Base-by-base conservation (phyloP, 1,140 invertebrate species). In the Pomacea maculata region DNA sequence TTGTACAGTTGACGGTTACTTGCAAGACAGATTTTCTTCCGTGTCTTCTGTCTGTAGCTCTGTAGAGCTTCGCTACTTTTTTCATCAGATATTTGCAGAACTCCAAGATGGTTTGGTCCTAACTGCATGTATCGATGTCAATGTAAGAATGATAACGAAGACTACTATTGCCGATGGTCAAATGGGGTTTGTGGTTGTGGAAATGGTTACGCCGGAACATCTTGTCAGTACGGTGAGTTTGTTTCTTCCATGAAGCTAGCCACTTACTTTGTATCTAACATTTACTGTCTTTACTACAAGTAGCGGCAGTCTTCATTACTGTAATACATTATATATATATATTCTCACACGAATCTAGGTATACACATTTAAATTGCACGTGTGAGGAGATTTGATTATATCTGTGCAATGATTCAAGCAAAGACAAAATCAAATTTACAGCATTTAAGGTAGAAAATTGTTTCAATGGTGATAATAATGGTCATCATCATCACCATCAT, bases 201-300 rank as follows among this genome's bases (percentile, higher is more conserved):
- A 70, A 1, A 2, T 12, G 29, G 67, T n/a, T 70, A 25, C 29
- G 1, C 67, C 11, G 67, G 67, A 70, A 10, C 67, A 17, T n/a
- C 67, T 12, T 70, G 67, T 70, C 67, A 70, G 67, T 70, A 70
- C 11, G 29, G 67, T 70, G 67, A 70, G 67, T n/a, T 19, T 65
- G 2, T 65, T 65, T 34, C 3, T n/a, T 17, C 1, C 11, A 70
- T 70, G 6, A 11, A 7, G 6, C 29, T 70, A 4, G 10, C 9
- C 12, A 9, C 29, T n/a, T 70, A 70, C 29, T 5, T 6, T 70
- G 11, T n/a, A 14, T 34, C 21, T 10, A 0, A 25, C 10, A 25
- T 25, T 1, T 65, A 17, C 17, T 19, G n/a, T 65, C 64, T 17
- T 19, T 19, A 17, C 17, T n/a, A 65, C 64, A 65, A 19, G 2